phyloP scores from a whole-genome alignment of 2,797 vertebrate species.

The Picus viridis region DNA sequence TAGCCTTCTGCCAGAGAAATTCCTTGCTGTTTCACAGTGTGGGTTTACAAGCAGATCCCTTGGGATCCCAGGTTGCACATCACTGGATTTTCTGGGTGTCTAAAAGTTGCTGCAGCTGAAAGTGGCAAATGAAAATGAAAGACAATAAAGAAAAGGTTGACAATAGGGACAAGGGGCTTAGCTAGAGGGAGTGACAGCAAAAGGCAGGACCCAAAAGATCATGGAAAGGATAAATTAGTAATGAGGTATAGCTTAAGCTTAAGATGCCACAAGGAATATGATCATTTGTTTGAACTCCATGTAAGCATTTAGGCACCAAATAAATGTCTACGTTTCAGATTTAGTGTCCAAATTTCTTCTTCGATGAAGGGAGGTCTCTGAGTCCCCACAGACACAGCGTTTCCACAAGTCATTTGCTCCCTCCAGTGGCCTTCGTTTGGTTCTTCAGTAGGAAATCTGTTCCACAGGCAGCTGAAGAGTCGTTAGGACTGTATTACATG shows the following conservation, averaged over 20 bases:
- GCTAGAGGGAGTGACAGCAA: background rate
- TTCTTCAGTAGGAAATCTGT: background rate
- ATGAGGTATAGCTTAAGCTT: background rate
- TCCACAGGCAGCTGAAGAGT: background rate
- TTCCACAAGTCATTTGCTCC: background rate
- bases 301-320: background rate
- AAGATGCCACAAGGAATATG: background rate
- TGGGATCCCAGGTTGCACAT: background rate
- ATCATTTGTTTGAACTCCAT: background rate
- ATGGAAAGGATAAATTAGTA: background rate
- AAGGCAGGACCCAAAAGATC: background rate
- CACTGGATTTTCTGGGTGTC: background rate
- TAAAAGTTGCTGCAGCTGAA: background rate
- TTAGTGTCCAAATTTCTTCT: background rate
- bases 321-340: background rate
- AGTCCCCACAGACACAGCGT: fast-evolving
- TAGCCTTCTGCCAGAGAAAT: background rate
- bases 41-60: background rate
- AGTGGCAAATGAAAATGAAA: background rate
- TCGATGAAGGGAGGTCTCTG: fast-evolving
- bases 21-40: background rate
- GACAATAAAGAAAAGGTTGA: background rate
- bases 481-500: background rate
- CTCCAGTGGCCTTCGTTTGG: background rate
- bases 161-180: background rate